Evolutionary conservation across 2,797 vertebrate species (phyloP), one percentile per base, ranked within the genome.

Genomic region (Dendrocincla tyrannina): DNA sequence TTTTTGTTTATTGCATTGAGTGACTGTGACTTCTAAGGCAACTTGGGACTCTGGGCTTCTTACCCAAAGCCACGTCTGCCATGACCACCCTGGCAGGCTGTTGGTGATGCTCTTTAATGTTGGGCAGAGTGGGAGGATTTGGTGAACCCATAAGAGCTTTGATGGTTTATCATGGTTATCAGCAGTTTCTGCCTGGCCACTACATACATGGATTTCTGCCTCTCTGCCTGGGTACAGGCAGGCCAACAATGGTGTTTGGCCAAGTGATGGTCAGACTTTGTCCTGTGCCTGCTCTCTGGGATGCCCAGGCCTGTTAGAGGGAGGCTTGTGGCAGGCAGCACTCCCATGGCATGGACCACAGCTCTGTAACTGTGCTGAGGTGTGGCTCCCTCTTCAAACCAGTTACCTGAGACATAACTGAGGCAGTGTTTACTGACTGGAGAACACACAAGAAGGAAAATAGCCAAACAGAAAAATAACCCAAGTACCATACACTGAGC

Each of bases 321-420:
- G 32, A 22, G 22, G 33, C 17, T 23, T 1, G 3, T 15, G 24
- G 37, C 28, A 70, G 24, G 27, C 32, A 75, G 23, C 15, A 9
- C 46, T 52, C 49, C 41, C 32, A 5, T 1, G 0, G n/a, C 37
- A 1, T 1, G 0, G 53, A 10, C 20, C 25, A 30, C 59, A 18
- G 25, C 41, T n/a, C n/a, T 64, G 37, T 6, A 17, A 16, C 18
- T n/a, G 30, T 27, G 35, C 20, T 1, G 2, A 69, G 60, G 30
- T 5, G 7, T 9, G 13, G 37, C 8, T 25, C 24, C 16, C 42
- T 47, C 16, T 27, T 25, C 68, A 59, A 23, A 76, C 7, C 63
- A 58, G 59, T 17, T 27, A 67, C 39, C 13, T 0, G 0, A 55
- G n/a, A 41, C 17, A 0, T 12, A 73, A 47, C 10, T 7, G 63